Percentiles rank a stretch among this genome's conserved stretches.
Evolutionary conservation across 2,113 vertebrate genomes (phyloP).

Genomic region (Irena cyanogastra): DNA sequence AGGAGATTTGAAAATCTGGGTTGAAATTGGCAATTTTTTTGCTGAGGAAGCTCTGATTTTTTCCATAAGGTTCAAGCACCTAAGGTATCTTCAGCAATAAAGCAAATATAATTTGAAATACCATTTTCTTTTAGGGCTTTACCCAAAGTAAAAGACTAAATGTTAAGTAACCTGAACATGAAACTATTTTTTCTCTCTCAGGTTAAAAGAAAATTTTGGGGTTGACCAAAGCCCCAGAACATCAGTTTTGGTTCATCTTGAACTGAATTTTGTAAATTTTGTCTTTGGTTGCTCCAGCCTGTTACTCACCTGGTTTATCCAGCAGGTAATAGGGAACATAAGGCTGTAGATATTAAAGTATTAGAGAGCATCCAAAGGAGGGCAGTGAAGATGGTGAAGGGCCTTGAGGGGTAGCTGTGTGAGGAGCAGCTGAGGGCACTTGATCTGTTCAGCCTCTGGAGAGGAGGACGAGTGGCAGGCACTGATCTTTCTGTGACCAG

Average conservation of each 20-base stretch:
- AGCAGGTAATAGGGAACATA: neutral
- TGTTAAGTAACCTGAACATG: neutral
- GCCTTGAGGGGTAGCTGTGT: rapidly evolving
- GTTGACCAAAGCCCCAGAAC: neutral
- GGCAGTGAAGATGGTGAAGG: neutral
- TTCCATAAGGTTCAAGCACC: neutral
- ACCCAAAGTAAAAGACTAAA: neutral
- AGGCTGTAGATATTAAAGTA: neutral
- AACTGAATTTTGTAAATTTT: neutral
- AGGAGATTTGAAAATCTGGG: neutral
- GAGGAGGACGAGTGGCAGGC: neutral
- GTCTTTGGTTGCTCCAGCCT: neutral
- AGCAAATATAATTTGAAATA: neutral
- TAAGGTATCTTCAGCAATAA: neutral
- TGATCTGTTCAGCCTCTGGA: neutral
- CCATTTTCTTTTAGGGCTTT: neutral
- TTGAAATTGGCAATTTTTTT: neutral
- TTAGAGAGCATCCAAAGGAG: neutral
- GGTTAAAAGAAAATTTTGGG: neutral
- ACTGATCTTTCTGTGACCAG: neutral
- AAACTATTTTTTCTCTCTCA: neutral
- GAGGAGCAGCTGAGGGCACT: neutral
- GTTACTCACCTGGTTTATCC: neutral
- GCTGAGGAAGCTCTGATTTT: neutral
- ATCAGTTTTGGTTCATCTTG: neutral